A percentile compares a stretch with the other conserved stretches of the same genome.
These are phyloP conservation scores for Empidonax alnorum DNA, from an alignment of 2,113 vertebrate species.

Conservation along the genomic window DNA sequence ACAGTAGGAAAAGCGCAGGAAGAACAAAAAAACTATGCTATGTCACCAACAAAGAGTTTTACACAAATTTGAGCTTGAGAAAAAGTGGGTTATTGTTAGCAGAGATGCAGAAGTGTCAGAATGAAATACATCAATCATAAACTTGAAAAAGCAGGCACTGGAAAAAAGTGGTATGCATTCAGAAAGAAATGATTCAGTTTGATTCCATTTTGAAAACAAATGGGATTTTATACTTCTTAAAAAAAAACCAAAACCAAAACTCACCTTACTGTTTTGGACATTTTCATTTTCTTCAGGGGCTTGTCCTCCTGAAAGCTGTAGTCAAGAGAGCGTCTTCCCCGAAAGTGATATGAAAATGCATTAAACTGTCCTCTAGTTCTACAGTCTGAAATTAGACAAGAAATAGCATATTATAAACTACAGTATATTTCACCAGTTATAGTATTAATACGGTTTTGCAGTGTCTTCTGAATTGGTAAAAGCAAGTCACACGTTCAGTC, in stretches of 20 bases:
- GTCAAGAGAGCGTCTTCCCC: slow-evolving; percentile 88
- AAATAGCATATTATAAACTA: neutral
- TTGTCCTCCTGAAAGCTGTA: slow-evolving; percentile 87
- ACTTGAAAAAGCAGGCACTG: neutral
- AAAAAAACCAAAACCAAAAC: neutral
- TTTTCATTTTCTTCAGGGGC: slow-evolving; percentile 42
- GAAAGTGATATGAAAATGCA: slow-evolving; percentile 92
- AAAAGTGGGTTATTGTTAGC: neutral
- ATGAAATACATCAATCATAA: neutral
- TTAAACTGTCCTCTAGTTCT: slow-evolving; percentile 96
- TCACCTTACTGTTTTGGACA: slow-evolving; percentile 57
- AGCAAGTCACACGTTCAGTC: neutral
- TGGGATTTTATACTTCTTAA: rapidly evolving
- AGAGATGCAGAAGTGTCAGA: neutral
- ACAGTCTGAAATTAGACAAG: slow-evolving; percentile 82
- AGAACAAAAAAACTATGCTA: neutral
- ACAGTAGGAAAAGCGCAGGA: neutral
- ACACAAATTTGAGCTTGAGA: neutral
- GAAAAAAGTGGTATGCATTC: neutral
- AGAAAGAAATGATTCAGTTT: neutral
- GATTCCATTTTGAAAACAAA: neutral
- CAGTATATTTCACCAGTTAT: neutral
- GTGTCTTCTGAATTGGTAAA: neutral
- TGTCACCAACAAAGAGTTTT: neutral
- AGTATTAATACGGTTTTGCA: neutral